phyloP scores from a whole-genome alignment of 2,797 vertebrate genomes.

The Lophura swinhoii region DNA sequence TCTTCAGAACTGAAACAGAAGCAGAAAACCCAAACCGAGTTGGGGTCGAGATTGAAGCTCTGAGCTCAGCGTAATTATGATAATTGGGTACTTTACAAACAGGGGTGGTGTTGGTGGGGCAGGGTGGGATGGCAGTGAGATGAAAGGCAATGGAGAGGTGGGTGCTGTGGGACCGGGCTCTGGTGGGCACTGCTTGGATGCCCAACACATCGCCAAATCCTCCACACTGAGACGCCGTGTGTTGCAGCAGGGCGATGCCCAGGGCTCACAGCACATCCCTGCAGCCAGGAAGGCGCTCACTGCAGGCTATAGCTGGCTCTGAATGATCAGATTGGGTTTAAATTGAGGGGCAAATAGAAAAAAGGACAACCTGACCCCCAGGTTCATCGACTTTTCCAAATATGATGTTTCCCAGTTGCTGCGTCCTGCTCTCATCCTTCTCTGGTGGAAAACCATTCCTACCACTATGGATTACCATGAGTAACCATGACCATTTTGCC shows the following conservation, averaged over 20 bases:
- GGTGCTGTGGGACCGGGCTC: background rate
- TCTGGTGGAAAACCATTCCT: background rate
- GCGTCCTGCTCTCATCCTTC: background rate
- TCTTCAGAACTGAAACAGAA: conserved; percentile 13
- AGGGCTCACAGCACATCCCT: accelerated
- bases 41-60: background rate
- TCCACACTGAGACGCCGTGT: accelerated
- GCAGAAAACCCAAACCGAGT: background rate
- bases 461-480: background rate
- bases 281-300: accelerated
- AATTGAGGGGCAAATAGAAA: background rate
- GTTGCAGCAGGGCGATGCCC: background rate
- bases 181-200: background rate
- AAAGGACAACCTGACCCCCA: background rate
- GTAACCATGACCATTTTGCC: background rate
- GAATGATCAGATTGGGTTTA: background rate
- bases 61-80: background rate
- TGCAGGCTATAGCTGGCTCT: background rate
- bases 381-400: background rate
- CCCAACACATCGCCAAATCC: background rate
- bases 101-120: background rate
- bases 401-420: accelerated
- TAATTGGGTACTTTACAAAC: background rate
- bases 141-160: background rate
- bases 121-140: background rate